Evolutionary conservation across 2,113 vertebrate species (phyloP).

Genomic region (Mirza zaza): DNA sequence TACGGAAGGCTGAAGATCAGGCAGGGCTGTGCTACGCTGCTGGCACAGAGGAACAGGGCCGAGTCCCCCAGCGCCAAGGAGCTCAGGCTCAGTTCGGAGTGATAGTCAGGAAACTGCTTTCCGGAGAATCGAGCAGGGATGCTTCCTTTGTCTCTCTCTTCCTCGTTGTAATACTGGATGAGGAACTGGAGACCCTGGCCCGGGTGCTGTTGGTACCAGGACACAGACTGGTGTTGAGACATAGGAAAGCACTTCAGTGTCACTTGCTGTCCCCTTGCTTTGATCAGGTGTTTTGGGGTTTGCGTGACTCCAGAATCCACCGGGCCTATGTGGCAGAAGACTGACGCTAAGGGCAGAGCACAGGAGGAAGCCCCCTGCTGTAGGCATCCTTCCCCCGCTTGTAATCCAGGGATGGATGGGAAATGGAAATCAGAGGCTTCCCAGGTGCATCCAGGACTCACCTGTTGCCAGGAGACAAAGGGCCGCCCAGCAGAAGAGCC

Average conservation of each 20-base stretch:
- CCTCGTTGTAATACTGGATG: fast-evolving
- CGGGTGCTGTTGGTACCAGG: slow-evolving; percentile 24
- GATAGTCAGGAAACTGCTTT: fast-evolving
- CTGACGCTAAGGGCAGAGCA: not conserved
- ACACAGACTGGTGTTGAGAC: not conserved
- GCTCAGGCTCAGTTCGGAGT: not conserved
- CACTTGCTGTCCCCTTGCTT: not conserved
- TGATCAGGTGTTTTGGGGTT: not conserved
- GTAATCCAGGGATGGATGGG: too few relatives aligned
- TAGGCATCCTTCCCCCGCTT: fast-evolving
- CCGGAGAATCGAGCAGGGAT: not conserved
- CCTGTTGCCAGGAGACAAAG: not conserved
- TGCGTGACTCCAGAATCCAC: not conserved
- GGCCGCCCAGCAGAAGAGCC: not conserved
- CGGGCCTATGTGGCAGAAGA: not conserved
- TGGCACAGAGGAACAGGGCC: not conserved
- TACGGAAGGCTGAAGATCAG: fast-evolving
- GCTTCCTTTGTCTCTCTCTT: not conserved
- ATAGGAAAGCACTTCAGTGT: not conserved
- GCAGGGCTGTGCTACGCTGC: not conserved
- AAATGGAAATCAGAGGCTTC: fast-evolving
- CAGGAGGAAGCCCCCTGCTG: not conserved
- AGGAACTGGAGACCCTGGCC: not conserved
- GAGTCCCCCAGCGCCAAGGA: not conserved
- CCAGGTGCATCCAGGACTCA: not conserved